These are phyloP conservation scores for Deroptyus accipitrinus DNA, from an alignment of 2,113 vertebrate genomes.

Conservation along the genomic window DNA sequence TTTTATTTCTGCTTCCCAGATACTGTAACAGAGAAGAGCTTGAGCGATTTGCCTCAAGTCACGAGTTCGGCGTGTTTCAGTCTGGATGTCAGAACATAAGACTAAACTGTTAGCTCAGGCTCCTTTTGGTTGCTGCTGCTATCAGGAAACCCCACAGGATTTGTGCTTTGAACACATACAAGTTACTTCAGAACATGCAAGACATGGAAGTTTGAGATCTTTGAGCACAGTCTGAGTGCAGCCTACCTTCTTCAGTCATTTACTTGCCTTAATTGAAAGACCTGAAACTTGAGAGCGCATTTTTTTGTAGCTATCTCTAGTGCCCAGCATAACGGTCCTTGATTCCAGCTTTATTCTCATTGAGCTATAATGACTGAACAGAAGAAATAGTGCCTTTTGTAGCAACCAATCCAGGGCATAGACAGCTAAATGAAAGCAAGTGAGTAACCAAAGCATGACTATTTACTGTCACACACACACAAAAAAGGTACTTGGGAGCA, in stretches of 20 bases:
- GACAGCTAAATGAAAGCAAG: neutral
- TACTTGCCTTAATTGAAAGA: neutral
- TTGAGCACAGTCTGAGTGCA: neutral
- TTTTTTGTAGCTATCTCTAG: neutral
- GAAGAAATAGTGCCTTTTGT: neutral
- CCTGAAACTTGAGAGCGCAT: neutral
- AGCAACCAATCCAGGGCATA: neutral
- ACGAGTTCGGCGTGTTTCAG: fast-evolving
- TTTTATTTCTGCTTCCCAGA: neutral
- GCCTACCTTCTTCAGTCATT: neutral
- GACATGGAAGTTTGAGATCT: neutral
- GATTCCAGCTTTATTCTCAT: neutral
- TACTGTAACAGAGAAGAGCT: neutral
- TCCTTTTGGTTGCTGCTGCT: neutral
- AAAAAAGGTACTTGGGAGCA: neutral
- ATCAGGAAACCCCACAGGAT: neutral
- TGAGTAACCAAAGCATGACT: neutral
- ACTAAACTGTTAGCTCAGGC: neutral
- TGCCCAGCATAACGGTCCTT: neutral
- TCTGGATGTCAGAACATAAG: neutral
- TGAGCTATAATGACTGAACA: neutral
- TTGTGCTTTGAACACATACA: neutral
- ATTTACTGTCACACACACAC: neutral
- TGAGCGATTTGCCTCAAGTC: neutral
- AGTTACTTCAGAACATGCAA: neutral